A percentile compares a stretch with the other conserved stretches of the same genome.
Conservation (phyloP, 2,113 vertebrate species). For the Panthera tigris region DNA sequence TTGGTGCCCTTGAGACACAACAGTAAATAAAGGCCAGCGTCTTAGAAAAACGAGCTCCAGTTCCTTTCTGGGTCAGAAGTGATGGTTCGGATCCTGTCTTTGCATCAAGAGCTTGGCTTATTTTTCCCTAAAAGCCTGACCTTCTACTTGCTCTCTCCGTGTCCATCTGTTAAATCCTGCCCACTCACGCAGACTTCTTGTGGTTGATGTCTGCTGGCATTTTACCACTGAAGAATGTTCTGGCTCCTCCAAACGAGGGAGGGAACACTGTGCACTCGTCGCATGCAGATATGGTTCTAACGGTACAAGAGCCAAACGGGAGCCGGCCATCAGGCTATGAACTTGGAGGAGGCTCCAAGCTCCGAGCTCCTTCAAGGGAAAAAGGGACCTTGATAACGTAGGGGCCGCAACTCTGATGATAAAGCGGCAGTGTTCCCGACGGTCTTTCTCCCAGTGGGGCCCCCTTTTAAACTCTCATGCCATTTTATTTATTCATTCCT, state of each 20-base stretch:
- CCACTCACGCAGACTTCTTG: neutral
- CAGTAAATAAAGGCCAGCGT: neutral
- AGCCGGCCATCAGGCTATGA: neutral
- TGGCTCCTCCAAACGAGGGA: neutral
- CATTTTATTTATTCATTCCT: neutral
- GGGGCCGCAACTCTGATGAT: accelerated
- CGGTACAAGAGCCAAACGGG: neutral
- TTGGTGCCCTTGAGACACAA: neutral
- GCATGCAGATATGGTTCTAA: neutral
- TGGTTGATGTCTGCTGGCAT: neutral
- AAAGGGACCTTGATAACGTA: accelerated
- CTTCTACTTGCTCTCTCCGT: accelerated
- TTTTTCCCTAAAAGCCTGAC: neutral
- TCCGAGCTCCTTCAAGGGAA: neutral
- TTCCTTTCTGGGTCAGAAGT: neutral
- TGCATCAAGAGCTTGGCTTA: neutral
- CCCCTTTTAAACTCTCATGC: neutral
- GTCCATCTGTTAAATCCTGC: neutral
- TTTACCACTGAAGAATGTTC: neutral
- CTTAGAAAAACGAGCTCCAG: neutral
- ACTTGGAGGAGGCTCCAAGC: neutral
- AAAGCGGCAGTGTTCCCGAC: neutral
- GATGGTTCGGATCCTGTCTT: neutral
- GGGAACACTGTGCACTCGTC: neutral
- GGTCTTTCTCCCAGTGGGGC: neutral